Percentiles rank a stretch among this genome's conserved stretches.
These are phyloP conservation scores for Hypothenemus hampei DNA, from an alignment of 1,140 invertebrate species.

Conservation along the genomic window DNA sequence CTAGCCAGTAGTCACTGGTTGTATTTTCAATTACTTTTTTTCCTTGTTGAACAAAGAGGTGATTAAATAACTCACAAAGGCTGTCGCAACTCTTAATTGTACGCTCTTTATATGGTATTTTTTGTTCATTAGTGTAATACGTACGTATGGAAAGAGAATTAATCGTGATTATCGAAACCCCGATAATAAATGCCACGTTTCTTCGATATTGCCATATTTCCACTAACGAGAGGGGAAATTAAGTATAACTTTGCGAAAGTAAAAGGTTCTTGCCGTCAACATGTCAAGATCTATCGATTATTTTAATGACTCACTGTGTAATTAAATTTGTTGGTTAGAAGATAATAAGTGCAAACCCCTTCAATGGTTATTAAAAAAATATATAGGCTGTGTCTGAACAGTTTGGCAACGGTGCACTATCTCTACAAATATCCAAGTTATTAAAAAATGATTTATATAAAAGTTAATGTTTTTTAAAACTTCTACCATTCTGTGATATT, in stretches of 20 bases:
- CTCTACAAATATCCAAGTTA: no score
- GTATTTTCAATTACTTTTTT: neutral
- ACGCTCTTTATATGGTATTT: conserved; percentile 12
- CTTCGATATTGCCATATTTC: conserved; percentile 6
- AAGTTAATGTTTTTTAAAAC: no score
- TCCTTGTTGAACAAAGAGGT: neutral
- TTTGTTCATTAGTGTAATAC: conserved; percentile 12
- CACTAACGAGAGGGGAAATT: conserved; percentile 13
- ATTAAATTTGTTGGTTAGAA: conserved; percentile 6
- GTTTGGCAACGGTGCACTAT: no score
- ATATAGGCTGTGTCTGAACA: no score
- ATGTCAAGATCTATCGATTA: conserved; percentile 2
- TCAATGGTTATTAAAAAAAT: no score
- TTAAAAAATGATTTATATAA: no score
- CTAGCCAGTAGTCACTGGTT: no score
- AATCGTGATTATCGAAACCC: conserved; percentile 3
- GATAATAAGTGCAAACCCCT: no score
- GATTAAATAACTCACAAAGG: conserved; percentile 5
- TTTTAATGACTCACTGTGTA: conserved; percentile 5
- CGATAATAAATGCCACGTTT: conserved; percentile 4
- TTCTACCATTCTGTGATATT: no score
- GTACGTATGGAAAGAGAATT: conserved; percentile 3
- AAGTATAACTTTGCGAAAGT: conserved; percentile 13
- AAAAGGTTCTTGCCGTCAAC: conserved; percentile 4
- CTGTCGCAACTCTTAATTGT: conserved; percentile 5